Percentiles rank a stretch among this genome's conserved stretches.
These are phyloP conservation scores for Oithona nana DNA, from an alignment of 2,888 invertebrate genomes.

Conservation along the genomic window DNA sequence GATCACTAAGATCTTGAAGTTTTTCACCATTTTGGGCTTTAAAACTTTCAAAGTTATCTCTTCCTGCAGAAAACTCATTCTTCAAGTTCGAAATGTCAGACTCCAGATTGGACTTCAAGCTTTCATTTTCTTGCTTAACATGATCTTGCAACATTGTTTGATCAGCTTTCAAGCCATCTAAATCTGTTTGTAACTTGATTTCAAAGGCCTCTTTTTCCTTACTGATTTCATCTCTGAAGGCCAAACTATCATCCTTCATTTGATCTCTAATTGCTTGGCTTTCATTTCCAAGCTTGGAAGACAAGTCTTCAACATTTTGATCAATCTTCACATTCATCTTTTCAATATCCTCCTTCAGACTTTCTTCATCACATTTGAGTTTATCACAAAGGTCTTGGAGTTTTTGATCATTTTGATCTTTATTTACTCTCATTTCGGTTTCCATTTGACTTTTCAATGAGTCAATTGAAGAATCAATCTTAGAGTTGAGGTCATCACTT, in stretches of 20 bases:
- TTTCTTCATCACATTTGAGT: background rate
- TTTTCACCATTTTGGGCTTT: background rate
- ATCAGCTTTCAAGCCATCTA: too few relatives aligned
- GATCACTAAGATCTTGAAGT: too few relatives aligned
- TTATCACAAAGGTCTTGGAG: background rate
- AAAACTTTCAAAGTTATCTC: too few relatives aligned
- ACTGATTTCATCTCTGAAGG: background rate
- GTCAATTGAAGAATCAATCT: too few relatives aligned
- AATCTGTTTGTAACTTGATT: conserved; percentile 7
- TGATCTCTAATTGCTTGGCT: conserved; percentile 5
- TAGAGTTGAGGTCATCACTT: too few relatives aligned
- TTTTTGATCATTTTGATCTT: background rate
- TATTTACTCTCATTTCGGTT: too few relatives aligned
- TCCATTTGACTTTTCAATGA: too few relatives aligned
- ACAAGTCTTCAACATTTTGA: background rate
- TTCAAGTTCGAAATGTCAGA: too few relatives aligned
- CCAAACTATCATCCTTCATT: background rate
- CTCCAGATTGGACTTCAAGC: too few relatives aligned
- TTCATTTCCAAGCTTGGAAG: conserved; percentile 2
- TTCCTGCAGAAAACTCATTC: too few relatives aligned
- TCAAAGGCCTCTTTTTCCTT: background rate
- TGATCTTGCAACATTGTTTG: too few relatives aligned
- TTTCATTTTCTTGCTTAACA: too few relatives aligned
- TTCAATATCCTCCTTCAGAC: background rate
- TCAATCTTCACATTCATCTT: background rate